Base-by-base conservation (phyloP, 2,888 invertebrate species). In the Hipparchia semele region DNA sequence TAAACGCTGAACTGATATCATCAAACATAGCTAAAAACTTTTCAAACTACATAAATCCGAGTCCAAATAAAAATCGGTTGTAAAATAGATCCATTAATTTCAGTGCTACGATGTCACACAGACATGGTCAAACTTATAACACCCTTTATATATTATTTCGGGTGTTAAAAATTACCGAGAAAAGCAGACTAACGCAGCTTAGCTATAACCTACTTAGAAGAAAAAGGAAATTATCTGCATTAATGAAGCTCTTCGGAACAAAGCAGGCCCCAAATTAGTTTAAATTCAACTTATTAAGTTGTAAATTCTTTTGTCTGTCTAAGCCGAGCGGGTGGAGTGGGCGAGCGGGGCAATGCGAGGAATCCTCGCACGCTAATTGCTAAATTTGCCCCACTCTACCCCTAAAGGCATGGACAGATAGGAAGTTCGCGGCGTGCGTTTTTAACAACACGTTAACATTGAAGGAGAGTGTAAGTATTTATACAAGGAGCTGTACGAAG, bases 331-430 rank as follows among this genome's bases (percentile, higher is more conserved):
- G 58, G 68, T n/a, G 67, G n/a, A 51, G 58, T 6, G 68, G 68
- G 49, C 6, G 68, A 84, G 70, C 56, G 67, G 45, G 61, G 72
- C 64, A 49, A 67, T 69, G 72, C 72, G 73, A 77, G 73, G 87
- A 83, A 84, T 83, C 79, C 83, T 83, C 84, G 82, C 88, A 87
- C 89, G 87, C 86, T 90, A 90, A 90, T 90, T 90, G 90, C 87
- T 87, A 90, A 90, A 88, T 88, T 89, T 82, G 86, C 72, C 70
- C 68, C 68, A 72, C 76, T 65, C 77, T 58, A 69, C 56, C 33
- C 33, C 65, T 56, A 56, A 56, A 56, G 56, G 13, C 13, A 7
- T 8, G 56, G 23, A 56, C 23, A 8, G 7, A 56, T 13, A 56
- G 8, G 6, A 13, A 2, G 13, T 13, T 8, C 13, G 12, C 5